A percentile compares a stretch with the other conserved stretches of the same genome.
Evolutionary conservation across 2,113 vertebrate species (phyloP).

Genomic region (Rhinopomastus cyanomelas): DNA sequence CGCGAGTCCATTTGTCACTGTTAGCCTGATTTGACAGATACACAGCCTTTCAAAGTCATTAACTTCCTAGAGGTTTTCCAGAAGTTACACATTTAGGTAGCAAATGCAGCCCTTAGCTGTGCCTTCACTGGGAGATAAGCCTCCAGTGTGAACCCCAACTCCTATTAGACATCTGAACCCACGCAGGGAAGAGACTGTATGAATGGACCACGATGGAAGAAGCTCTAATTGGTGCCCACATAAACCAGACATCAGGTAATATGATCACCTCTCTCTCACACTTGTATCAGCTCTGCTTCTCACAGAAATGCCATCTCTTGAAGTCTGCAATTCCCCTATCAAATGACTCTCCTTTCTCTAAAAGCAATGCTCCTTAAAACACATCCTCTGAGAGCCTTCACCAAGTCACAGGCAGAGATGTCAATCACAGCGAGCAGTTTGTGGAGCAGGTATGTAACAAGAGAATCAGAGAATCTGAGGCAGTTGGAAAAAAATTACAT

Average conservation of each 20-base stretch:
- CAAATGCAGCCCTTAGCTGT: not conserved
- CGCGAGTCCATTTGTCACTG: not conserved
- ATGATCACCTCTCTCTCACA: not conserved
- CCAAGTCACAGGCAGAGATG: not conserved
- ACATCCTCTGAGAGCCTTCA: not conserved
- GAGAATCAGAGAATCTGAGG: not conserved
- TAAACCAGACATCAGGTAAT: slow-evolving; percentile 3
- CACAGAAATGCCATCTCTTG: not conserved
- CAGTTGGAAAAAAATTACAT: not conserved
- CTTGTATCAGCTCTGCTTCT: not conserved
- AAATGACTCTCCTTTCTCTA: slow-evolving; percentile 17
- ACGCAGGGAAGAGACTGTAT: not conserved
- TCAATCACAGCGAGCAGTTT: slow-evolving; percentile 16
- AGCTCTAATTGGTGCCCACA: slow-evolving; percentile 5
- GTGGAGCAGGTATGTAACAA: not conserved
- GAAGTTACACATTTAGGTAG: not conserved
- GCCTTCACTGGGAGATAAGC: not conserved
- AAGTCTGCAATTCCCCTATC: slow-evolving; percentile 45
- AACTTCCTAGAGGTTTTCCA: not conserved
- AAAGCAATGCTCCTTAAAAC: slow-evolving; percentile 25
- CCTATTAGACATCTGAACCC: not conserved
- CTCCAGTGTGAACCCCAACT: not conserved
- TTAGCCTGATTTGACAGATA: not conserved
- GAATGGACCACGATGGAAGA: not conserved
- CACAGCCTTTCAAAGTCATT: not conserved